Base-by-base conservation (phyloP, 2,888 invertebrate genomes). In the Stratiomys singularior region DNA sequence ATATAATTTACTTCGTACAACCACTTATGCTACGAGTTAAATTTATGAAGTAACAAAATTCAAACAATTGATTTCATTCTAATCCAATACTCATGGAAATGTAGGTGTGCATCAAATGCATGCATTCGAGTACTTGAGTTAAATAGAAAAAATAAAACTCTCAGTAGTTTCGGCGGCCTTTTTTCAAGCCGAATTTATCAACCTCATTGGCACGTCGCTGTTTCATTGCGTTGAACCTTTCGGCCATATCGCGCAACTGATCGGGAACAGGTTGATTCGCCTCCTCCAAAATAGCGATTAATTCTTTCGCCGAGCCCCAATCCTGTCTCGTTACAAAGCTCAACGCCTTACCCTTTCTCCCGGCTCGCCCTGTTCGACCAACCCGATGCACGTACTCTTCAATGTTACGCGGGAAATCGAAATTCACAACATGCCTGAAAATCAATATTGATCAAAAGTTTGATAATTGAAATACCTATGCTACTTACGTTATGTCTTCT, bases 291-390 rank as follows among this genome's bases (percentile, higher is more conserved):
- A 98, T 96, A 69, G 90, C 89, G 52, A 98, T 96, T 1, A 98
- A 88, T 76, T 94, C 93, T 78, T 89, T 88, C 0, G 97, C 96
- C 83, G 93, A 91, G 13, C 89, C 90, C 95, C 97, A 96, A 86
- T 98, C 96, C 28, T 88, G 88, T 56, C 93, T 89, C 0, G 96
- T 92, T 80, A 98, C 88, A 82, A 94, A 92, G 76, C 96, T 94
- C 46, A 97, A 90, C 0, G 97, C 93, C 76, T 91, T 91, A 0
- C 98, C 98, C 0, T 90, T 91, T 79, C 91, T 91, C 18, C 98
- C 98, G 18, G 98, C 98, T 78, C 98, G 90, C 0, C 98, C 98
- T 0, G 98, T 98, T 79, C 98, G 90, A 0, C 98, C 98, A n/a
- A 98, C 96, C 79, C 98, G 90, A 85, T 98, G 98, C 0, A 87